Evolutionary conservation across 2,888 invertebrate species (phyloP), one percentile per base, ranked within the genome.

Genomic region (Cyclophora albipunctata): DNA sequence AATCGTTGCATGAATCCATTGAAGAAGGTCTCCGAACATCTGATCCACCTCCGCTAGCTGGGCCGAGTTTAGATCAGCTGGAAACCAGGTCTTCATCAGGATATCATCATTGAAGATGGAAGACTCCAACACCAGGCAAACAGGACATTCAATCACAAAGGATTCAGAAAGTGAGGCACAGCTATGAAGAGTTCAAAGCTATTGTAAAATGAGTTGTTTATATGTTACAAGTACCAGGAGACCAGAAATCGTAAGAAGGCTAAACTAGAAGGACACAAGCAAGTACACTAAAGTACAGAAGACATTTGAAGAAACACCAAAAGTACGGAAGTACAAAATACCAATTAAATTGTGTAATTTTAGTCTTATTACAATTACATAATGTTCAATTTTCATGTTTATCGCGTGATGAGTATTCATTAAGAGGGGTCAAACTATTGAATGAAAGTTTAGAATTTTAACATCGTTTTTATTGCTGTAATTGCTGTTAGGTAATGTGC

Each of bases 1-100:
- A 71, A 93, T 93, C 53, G 93, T 90, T 60, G 92, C 92, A 75
- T 94, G 93, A 57, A 94, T 90, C 94, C 94, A 94, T 60, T 92
- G 92, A 52, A 94, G 90, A 60, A 94, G 91, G 71, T 93, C 92
- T 75, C 91, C 91, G 50, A 94, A 93, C 91, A 93, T 93, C 72
- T 92, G 91, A 69, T 94, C 94, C 48, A 92, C 91, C 59, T 90
- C 91, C 34, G 86, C 84, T 64, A 89, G 90, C 70, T 89, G 81
- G 48, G 78, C 78, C 45, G 83, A 75, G 46, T 4, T 37, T 5
- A 75, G 66, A 5, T 85, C 82, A 48, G 83, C 89, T 90, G 86
- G 64, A 89, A 87, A 79, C 59, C 69, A 80, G 64, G 66, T 70
- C 67, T 73, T 73, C 63, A 65, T 81, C 64, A 81, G 70, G 66